phyloP scores from a whole-genome alignment of 2,797 vertebrate species.

The Acridotheres tristis region DNA sequence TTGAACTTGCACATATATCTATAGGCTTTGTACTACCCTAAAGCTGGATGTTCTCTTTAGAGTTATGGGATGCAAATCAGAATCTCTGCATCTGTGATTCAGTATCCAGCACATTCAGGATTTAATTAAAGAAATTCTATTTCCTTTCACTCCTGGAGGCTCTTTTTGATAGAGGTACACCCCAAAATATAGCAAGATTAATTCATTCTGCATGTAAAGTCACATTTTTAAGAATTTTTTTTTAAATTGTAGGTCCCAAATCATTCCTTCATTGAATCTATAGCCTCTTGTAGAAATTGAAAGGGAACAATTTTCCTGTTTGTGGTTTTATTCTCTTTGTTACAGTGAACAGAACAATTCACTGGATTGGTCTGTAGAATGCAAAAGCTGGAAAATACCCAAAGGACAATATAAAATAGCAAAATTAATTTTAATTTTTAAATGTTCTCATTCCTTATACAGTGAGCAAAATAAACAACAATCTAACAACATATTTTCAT shows the following conservation, averaged over 20 bases:
- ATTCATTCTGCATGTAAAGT: not conserved
- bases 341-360: not conserved
- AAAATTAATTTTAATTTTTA: not conserved
- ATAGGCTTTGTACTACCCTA: not conserved
- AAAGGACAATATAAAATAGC: not conserved
- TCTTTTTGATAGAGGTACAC: not conserved
- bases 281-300: not conserved
- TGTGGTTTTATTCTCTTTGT: not conserved
- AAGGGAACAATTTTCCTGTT: not conserved
- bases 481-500: not conserved
- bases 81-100: not conserved
- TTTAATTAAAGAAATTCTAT: slow-evolving; percentile 27
- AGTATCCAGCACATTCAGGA: not conserved
- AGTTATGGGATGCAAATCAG: not conserved
- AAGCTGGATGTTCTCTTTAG: not conserved
- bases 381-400: slow-evolving; percentile 11
- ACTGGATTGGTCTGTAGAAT: not conserved
- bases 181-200: not conserved
- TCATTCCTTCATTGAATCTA: not conserved
- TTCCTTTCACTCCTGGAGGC: not conserved
- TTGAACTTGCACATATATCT: not conserved
- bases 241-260: not conserved
- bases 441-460: not conserved
- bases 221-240: not conserved
- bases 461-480: not conserved